Evolutionary conservation across 2,113 vertebrate genomes (phyloP).

Genomic region (Manacus vitellinus): DNA sequence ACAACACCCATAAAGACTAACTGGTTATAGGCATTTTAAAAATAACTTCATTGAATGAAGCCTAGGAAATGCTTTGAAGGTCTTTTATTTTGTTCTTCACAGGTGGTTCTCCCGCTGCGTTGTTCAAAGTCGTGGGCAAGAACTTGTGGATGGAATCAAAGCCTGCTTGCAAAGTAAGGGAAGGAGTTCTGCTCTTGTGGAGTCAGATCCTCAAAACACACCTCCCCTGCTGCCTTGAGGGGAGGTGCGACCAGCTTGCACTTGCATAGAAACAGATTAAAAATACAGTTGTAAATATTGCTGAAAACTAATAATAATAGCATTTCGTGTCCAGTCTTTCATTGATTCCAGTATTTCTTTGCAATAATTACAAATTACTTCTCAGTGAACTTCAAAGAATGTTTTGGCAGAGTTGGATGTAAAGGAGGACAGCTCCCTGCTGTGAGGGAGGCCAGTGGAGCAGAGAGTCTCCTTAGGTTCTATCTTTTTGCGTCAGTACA

Average conservation of each 20-base stretch:
- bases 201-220: neutral
- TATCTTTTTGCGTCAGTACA: neutral
- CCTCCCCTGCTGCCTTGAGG: neutral
- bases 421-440: neutral
- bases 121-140: slow-evolving; percentile 88
- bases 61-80: neutral
- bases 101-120: slow-evolving; percentile 95
- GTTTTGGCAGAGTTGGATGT: neutral
- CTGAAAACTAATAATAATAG: neutral
- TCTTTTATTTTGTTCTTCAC: neutral
- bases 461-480: neutral
- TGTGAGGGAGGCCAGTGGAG: neutral
- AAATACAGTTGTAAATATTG: neutral
- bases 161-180: slow-evolving; percentile 82
- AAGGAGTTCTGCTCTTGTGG: neutral
- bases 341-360: neutral
- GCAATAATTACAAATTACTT: neutral
- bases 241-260: neutral
- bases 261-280: neutral
- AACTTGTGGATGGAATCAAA: slow-evolving; percentile 93
- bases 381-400: neutral
- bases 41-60: neutral
- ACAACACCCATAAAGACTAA: neutral
- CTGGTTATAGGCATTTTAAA: neutral
- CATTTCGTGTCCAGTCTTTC: neutral